A percentile compares a stretch with the other conserved stretches of the same genome.
Conservation (phyloP, 2,888 invertebrate genomes). For the Caprella mutica region DNA sequence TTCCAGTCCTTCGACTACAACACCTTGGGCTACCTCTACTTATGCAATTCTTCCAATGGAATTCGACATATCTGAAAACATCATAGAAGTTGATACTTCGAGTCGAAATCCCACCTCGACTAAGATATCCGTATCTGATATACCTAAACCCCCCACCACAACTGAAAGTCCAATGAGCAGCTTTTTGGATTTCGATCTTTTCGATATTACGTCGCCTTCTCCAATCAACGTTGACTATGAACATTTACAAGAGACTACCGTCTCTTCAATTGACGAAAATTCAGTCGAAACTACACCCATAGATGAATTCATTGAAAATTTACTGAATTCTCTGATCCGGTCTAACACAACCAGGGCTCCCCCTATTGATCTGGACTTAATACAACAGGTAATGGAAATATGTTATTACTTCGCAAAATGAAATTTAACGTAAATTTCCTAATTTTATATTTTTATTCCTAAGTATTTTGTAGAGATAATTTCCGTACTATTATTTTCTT, state of each 20-base stretch:
- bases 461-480: too few species aligned
- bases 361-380: slow-evolving; percentile 20
- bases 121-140: neutral
- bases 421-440: too few species aligned
- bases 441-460: too few species aligned
- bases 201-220: neutral
- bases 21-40: slow-evolving; percentile 21
- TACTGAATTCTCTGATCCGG: slow-evolving; percentile 18
- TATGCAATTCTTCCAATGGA: slow-evolving; percentile 12
- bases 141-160: neutral
- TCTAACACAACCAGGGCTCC: slow-evolving; percentile 14
- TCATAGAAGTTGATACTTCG: slow-evolving; percentile 8
- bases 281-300: slow-evolving; percentile 13
- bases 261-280: neutral
- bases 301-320: slow-evolving; percentile 26
- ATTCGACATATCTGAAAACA: slow-evolving; percentile 15
- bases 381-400: slow-evolving; percentile 15
- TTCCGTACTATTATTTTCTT: neutral
- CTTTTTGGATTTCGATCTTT: too few species aligned
- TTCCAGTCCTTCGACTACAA: neutral
- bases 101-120: neutral
- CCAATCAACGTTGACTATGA: neutral
- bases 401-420: too few species aligned
- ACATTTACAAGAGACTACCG: slow-evolving; percentile 1
- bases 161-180: neutral